phyloP scores from a whole-genome alignment of 2,113 vertebrate genomes.

The Lophura nycthemera region DNA sequence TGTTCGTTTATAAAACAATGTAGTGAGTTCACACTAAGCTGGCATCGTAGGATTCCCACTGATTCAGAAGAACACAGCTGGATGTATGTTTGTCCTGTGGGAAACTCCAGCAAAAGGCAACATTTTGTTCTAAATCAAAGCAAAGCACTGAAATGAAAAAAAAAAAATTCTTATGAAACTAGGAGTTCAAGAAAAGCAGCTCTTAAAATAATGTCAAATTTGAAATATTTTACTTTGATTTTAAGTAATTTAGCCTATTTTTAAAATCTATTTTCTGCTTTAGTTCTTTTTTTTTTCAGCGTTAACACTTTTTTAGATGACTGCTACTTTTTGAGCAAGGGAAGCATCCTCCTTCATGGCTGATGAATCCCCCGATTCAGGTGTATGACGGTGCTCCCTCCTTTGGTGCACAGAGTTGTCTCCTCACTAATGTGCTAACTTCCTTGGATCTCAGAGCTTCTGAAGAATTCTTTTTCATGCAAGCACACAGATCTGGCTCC shows the following conservation, averaged over 20 bases:
- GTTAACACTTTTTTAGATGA: background rate
- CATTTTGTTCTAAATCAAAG: background rate
- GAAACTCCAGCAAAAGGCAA: background rate
- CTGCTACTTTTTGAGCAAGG: rapidly evolving
- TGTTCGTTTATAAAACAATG: background rate
- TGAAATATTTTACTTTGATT: background rate
- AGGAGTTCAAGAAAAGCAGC: background rate
- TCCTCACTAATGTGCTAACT: background rate
- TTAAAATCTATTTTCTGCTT: background rate
- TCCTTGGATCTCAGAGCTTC: background rate
- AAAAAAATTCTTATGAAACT: background rate
- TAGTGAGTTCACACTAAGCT: background rate
- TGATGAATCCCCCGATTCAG: background rate
- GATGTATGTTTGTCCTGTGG: background rate
- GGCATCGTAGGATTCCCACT: background rate
- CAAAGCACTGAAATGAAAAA: background rate
- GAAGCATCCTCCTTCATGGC: background rate
- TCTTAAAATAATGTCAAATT: background rate
- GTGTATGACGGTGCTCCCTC: background rate
- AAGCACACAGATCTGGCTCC: background rate
- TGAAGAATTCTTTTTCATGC: background rate
- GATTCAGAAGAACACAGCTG: background rate
- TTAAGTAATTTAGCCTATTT: background rate
- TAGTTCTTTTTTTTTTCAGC: background rate
- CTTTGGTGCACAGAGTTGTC: background rate